A percentile compares a stretch with the other conserved stretches of the same genome.
Evolutionary conservation across 2,113 vertebrate species (phyloP).

Genomic region (Podilymbus podiceps): DNA sequence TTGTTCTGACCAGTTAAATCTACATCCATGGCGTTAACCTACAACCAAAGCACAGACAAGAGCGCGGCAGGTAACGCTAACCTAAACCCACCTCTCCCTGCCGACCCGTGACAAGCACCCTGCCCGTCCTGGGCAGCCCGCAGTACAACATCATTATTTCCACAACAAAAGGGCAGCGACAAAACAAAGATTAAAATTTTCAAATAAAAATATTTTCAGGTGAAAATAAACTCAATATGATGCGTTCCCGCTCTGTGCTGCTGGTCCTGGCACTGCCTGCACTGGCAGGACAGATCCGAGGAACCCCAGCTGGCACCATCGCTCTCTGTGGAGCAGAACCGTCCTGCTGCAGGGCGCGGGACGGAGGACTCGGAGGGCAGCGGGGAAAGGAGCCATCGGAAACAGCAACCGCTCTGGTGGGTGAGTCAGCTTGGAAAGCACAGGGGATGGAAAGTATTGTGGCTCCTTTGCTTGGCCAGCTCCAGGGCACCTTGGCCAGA

Average conservation of each 20-base stretch:
- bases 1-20: background rate
- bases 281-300: background rate
- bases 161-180: background rate
- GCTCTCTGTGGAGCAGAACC: background rate
- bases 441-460: constrained; percentile 5
- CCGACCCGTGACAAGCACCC: fast-evolving
- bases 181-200: background rate
- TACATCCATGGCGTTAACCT: fast-evolving
- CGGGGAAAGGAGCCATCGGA: background rate
- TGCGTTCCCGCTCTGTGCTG: fast-evolving
- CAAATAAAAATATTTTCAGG: background rate
- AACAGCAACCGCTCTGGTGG: background rate
- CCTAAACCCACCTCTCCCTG: background rate
- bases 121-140: background rate
- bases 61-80: background rate
- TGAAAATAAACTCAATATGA: background rate
- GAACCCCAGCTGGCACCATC: background rate
- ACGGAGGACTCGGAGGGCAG: background rate
- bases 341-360: background rate
- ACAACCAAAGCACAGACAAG: background rate
- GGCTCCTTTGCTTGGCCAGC: background rate
- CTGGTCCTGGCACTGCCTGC: background rate
- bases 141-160: background rate
- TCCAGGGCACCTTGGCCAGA: background rate
- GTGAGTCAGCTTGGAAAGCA: constrained; percentile 29